Conservation (phyloP, 1,140 invertebrate genomes). For the Aphaenogaster rudis region DNA sequence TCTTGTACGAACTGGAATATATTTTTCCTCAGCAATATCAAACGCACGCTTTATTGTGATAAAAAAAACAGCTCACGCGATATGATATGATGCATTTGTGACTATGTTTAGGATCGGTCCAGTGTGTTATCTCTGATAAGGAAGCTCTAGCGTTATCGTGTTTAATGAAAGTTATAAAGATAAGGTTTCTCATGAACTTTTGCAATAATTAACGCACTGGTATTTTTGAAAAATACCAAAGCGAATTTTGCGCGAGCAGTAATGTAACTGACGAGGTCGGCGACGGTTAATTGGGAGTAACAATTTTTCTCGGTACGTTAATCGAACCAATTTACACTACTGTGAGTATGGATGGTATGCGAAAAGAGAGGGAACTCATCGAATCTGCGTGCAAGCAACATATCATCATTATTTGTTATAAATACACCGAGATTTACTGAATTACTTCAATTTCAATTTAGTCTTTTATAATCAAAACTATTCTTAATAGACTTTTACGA, state of each 20-base stretch:
- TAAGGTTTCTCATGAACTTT: conserved; percentile 46
- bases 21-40: conserved; percentile 1
- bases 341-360: background rate
- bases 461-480: background rate
- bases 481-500: background rate
- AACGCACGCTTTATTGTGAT: background rate
- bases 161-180: conserved; percentile 55
- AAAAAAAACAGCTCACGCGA: conserved; percentile 19
- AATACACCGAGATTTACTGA: background rate
- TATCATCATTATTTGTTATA: conserved; percentile 6
- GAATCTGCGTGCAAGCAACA: background rate
- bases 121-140: conserved; percentile 58
- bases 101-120: conserved; percentile 36
- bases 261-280: background rate
- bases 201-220: background rate
- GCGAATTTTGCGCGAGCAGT: conserved; percentile 5
- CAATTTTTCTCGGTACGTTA: conserved; percentile 57
- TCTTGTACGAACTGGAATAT: background rate
- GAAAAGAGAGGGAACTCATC: conserved; percentile 26
- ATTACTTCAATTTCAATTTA: background rate
- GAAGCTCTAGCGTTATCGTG: conserved; percentile 37
- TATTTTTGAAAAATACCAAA: conserved; percentile 15
- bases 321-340: conserved; percentile 61
- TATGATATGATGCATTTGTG: conserved; percentile 29
- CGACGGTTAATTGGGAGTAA: conserved; percentile 48